Evolutionary conservation across 2,888 invertebrate genomes (phyloP).

Genomic region (Tiphia femorata): DNA sequence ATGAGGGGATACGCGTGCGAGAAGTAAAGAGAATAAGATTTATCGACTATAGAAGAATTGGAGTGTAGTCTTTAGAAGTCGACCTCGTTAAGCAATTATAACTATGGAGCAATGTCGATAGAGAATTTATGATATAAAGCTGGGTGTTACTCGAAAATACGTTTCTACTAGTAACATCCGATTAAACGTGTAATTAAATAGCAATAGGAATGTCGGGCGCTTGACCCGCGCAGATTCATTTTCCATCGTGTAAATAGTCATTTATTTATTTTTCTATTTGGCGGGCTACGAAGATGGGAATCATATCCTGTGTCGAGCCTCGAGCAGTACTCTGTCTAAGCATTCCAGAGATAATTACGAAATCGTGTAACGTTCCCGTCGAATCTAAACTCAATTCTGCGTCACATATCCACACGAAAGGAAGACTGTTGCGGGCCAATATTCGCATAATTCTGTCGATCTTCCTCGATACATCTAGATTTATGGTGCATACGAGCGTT

Average conservation of each 20-base stretch:
- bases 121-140: constrained; percentile 33
- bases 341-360: constrained; percentile 14
- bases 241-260: constrained; percentile 63
- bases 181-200: constrained; percentile 38
- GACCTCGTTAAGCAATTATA: constrained; percentile 43
- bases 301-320: constrained; percentile 18
- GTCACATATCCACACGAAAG: constrained; percentile 42
- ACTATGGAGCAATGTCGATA: constrained; percentile 37
- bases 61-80: constrained; percentile 36
- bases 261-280: constrained; percentile 65
- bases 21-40: constrained; percentile 1
- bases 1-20: background rate
- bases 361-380: constrained; percentile 35
- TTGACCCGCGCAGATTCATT: constrained; percentile 43
- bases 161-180: constrained; percentile 37
- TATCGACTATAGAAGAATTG: constrained; percentile 13
- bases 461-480: constrained; percentile 37
- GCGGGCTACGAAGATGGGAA: constrained; percentile 33
- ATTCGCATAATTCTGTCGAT: constrained; percentile 28
- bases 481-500: constrained; percentile 30
- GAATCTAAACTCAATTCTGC: constrained; percentile 46
- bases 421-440: constrained; percentile 29
- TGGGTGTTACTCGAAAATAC: constrained; percentile 36
- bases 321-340: constrained; percentile 29
- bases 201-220: constrained; percentile 33